phyloP scores from a whole-genome alignment of 2,888 invertebrate genomes.

The Limnephilus lunatus region DNA sequence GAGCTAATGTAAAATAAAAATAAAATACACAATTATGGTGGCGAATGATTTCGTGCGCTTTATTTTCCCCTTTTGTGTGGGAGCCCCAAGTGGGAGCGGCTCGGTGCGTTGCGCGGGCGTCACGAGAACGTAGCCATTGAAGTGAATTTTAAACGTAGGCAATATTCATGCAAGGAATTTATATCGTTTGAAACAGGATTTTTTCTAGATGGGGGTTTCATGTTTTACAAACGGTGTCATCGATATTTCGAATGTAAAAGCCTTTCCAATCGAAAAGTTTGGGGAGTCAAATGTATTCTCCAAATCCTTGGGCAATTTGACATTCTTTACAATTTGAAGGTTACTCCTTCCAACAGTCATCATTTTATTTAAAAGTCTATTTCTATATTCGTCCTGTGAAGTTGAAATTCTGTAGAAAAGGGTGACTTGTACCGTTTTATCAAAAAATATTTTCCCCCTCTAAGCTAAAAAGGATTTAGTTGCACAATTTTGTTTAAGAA shows the following conservation, averaged over 20 bases:
- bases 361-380: not conserved
- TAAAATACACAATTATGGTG: no score
- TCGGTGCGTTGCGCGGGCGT: no score
- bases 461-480: not conserved
- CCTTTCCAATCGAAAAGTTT: not conserved
- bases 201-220: slow-evolving; percentile 53
- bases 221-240: slow-evolving; percentile 59
- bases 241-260: slow-evolving; percentile 24
- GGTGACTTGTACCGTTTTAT: not conserved
- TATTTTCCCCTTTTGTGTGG: no score
- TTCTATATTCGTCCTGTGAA: not conserved
- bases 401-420: not conserved
- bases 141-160: slow-evolving; percentile 14
- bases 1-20: no score
- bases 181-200: slow-evolving; percentile 2
- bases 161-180: slow-evolving; percentile 9
- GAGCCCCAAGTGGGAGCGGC: no score
- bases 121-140: not conserved
- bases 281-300: not conserved
- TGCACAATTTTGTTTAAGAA: not conserved
- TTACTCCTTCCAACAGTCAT: not conserved
- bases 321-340: slow-evolving; percentile 25
- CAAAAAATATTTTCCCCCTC: not conserved
- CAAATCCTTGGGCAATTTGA: slow-evolving; percentile 7
- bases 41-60: no score